Conservation (phyloP, 1,140 invertebrate species). For the Drosophila parvula region DNA sequence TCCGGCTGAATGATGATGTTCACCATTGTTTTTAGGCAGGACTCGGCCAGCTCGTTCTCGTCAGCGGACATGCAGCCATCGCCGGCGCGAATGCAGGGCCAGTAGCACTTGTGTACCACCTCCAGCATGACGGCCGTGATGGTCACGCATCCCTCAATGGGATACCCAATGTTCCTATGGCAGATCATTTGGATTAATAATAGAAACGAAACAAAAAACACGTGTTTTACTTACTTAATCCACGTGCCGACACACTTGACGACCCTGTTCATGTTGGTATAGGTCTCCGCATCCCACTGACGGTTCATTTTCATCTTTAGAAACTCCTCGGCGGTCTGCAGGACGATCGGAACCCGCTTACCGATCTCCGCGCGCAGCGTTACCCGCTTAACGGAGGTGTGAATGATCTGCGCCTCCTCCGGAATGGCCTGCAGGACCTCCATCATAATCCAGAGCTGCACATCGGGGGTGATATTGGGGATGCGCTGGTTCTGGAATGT, state of each 20-base stretch:
- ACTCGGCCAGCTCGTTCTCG: slow-evolving; percentile 86
- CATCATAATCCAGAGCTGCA: slow-evolving; percentile 87
- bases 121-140: slow-evolving; percentile 77
- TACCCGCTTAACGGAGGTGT: slow-evolving; percentile 76
- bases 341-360: slow-evolving; percentile 70
- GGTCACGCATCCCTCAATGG: slow-evolving; percentile 83
- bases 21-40: slow-evolving; percentile 87
- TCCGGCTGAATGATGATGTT: slow-evolving; percentile 86
- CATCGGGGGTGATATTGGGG: slow-evolving; percentile 85
- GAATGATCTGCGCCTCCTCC: slow-evolving; percentile 86
- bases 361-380: slow-evolving; percentile 69
- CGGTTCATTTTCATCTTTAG: slow-evolving; percentile 67
- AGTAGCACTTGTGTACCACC: slow-evolving; percentile 80
- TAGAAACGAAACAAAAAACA: not conserved
- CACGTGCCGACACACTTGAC: slow-evolving; percentile 87
- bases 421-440: slow-evolving; percentile 92
- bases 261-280: slow-evolving; percentile 85
- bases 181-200: not conserved
- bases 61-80: slow-evolving; percentile 85
- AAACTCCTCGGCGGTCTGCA: slow-evolving; percentile 73
- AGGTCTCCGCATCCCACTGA: slow-evolving; percentile 64
- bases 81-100: slow-evolving; percentile 71
- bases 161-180: slow-evolving; percentile 77
- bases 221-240: slow-evolving; percentile 84
- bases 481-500: slow-evolving; percentile 87